Conservation (phyloP, 1,140 invertebrate species). For the Pseudomyrmex pallidus region DNA sequence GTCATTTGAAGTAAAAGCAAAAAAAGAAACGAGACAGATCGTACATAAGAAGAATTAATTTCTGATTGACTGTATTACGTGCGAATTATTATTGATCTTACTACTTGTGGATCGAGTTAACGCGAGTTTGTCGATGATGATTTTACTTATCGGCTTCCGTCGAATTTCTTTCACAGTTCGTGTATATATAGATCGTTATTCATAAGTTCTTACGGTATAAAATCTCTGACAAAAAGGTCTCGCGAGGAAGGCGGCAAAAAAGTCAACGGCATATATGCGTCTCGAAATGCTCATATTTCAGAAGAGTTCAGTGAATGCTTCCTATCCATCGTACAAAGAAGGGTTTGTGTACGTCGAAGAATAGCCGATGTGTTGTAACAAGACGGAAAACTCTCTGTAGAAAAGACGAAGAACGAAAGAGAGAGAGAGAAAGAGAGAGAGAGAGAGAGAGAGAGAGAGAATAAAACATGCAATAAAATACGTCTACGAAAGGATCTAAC, state of each 20-base stretch:
- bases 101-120: too few species aligned
- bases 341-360: slow-evolving; percentile 48
- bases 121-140: background rate
- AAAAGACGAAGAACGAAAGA: slow-evolving; percentile 34
- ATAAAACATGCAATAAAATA: slow-evolving; percentile 13
- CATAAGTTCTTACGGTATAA: slow-evolving; percentile 16
- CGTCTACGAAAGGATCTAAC: slow-evolving; percentile 14
- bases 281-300: slow-evolving; percentile 57
- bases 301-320: slow-evolving; percentile 21
- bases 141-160: slow-evolving; percentile 7
- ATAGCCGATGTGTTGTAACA: slow-evolving; percentile 20
- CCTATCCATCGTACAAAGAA: slow-evolving; percentile 37
- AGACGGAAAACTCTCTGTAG: background rate
- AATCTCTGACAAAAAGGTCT: slow-evolving; percentile 37
- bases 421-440: slow-evolving; percentile 22
- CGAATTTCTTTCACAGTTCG: slow-evolving; percentile 9
- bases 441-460: background rate
- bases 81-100: too few species aligned
- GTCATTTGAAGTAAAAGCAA: too few species aligned
- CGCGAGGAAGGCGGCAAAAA: slow-evolving; percentile 36
- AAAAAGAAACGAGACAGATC: too few species aligned
- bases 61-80: too few species aligned
- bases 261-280: slow-evolving; percentile 14
- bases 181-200: slow-evolving; percentile 11
- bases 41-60: too few species aligned